Evolutionary conservation across 2,113 vertebrate genomes (phyloP).

Genomic region (Cryptomyrus ogoouensis): DNA sequence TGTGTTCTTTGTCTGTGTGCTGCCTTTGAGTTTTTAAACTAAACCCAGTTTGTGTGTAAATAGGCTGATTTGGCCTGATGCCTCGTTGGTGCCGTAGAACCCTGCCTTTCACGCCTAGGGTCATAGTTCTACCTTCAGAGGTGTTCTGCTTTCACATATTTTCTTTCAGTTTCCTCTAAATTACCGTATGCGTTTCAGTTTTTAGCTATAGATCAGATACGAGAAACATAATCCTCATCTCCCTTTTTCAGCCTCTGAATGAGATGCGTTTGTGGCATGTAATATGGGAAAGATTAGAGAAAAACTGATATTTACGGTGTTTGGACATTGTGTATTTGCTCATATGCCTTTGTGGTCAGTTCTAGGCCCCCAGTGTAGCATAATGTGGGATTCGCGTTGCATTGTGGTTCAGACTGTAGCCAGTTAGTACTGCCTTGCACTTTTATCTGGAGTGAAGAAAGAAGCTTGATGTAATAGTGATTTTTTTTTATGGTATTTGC

Average conservation of each 20-base stretch:
- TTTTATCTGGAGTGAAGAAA: background rate
- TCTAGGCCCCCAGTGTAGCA: background rate
- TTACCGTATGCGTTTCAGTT: background rate
- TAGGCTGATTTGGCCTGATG: background rate
- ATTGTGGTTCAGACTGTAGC: background rate
- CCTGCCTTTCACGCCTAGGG: background rate
- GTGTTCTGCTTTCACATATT: background rate
- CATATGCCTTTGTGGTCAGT: background rate
- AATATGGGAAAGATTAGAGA: background rate
- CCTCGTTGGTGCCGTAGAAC: background rate
- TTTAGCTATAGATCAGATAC: background rate
- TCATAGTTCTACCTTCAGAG: background rate
- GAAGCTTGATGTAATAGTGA: background rate
- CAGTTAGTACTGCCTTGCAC: background rate
- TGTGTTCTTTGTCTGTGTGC: background rate
- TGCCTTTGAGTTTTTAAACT: background rate
- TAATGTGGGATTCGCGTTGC: background rate
- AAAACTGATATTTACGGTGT: background rate
- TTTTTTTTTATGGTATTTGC: background rate
- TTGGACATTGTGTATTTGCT: background rate
- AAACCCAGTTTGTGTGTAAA: background rate
- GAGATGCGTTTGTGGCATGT: background rate
- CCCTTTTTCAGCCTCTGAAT: background rate
- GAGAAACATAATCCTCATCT: background rate
- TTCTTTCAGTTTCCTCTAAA: background rate